Evolutionary conservation across 2,113 vertebrate genomes (phyloP).

Genomic region (Notiomystis cincta): DNA sequence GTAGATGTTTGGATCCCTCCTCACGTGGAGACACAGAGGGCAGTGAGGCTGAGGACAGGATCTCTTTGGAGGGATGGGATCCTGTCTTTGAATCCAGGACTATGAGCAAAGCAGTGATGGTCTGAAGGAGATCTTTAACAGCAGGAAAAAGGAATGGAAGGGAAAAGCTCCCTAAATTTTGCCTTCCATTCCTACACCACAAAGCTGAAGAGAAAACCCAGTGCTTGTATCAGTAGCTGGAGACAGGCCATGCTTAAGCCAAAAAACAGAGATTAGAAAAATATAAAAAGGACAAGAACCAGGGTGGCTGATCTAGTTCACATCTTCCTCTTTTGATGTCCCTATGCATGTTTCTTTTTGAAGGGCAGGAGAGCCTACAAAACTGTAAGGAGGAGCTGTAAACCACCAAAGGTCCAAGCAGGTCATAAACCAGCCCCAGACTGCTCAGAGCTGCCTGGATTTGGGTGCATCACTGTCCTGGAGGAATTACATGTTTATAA

Average conservation of each 20-base stretch:
- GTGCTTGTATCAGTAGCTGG: background rate
- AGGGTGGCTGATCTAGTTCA: background rate
- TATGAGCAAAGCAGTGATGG: background rate
- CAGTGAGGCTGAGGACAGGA: background rate
- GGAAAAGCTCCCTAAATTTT: background rate
- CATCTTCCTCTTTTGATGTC: background rate
- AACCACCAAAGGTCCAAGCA: background rate
- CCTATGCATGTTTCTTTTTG: background rate
- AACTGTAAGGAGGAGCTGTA: background rate
- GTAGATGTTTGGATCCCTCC: accelerated
- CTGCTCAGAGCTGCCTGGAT: background rate
- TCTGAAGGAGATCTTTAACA: background rate
- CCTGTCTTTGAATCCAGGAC: background rate
- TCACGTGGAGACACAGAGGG: background rate
- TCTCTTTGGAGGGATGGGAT: background rate
- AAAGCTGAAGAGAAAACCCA: background rate
- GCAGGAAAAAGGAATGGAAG: background rate
- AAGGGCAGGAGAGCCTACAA: background rate
- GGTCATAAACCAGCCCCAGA: background rate
- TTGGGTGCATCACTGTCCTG: background rate
- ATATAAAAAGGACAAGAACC: background rate
- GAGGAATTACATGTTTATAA: background rate
- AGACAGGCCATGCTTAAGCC: background rate
- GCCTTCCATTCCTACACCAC: background rate
- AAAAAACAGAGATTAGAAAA: background rate